Evolutionary conservation across 2,888 invertebrate genomes (phyloP).

Genomic region (Anthophora plumipes): DNA sequence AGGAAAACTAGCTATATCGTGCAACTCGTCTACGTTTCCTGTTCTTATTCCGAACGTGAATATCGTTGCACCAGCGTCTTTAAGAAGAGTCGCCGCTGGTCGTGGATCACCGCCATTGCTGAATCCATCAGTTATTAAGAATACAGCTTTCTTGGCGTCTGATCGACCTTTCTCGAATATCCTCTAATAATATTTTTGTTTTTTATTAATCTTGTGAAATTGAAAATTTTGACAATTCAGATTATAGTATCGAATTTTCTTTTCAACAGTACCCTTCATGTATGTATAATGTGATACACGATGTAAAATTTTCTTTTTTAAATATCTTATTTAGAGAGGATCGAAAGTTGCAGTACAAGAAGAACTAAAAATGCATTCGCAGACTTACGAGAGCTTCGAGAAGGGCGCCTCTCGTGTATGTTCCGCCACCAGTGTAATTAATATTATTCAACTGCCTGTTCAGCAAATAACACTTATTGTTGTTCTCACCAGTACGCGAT

Average conservation of each 20-base stretch:
- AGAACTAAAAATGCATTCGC: neutral
- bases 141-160: constrained; percentile 87
- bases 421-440: constrained; percentile 88
- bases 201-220: constrained; percentile 9
- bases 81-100: constrained; percentile 86
- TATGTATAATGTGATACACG: no score
- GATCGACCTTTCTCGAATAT: constrained; percentile 85
- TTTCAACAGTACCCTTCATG: no score
- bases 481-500: constrained; percentile 84
- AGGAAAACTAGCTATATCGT: constrained; percentile 88
- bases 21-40: constrained; percentile 88
- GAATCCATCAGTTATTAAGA: constrained; percentile 90
- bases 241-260: no score
- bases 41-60: constrained; percentile 88
- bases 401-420: constrained; percentile 89
- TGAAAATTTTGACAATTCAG: neutral
- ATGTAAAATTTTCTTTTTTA: no score
- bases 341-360: no score
- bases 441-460: constrained; percentile 87
- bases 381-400: constrained; percentile 87
- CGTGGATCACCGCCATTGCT: constrained; percentile 90
- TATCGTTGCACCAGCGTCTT: constrained; percentile 85
- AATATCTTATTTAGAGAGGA: no score
- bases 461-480: constrained; percentile 88
- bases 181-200: constrained; percentile 78